These are phyloP conservation scores for Pandemis cinnamomeana DNA, from an alignment of 2,888 invertebrate species.

Conservation along the genomic window DNA sequence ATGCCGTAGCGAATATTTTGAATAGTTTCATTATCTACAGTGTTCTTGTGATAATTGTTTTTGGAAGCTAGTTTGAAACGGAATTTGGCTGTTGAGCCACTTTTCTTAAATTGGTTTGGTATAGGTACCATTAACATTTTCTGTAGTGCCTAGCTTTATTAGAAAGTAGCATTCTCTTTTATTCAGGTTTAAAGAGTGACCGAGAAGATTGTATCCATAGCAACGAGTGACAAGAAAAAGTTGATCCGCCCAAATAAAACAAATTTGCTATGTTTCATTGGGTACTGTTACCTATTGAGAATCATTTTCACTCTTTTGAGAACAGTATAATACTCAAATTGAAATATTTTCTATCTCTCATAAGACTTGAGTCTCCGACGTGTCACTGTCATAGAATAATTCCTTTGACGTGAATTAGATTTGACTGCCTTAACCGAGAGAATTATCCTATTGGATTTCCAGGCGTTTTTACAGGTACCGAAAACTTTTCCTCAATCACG, in stretches of 20 bases:
- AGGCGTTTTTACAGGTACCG: slow-evolving; percentile 20
- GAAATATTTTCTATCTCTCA: neutral
- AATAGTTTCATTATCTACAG: slow-evolving; percentile 2
- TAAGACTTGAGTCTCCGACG: neutral
- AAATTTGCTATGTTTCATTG: no score
- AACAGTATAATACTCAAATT: neutral
- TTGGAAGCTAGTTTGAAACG: neutral
- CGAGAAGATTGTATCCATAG: no score
- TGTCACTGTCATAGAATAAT: neutral
- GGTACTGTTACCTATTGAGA: neutral
- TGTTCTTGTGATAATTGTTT: neutral
- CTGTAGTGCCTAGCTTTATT: no score
- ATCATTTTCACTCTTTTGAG: neutral
- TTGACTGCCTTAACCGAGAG: neutral
- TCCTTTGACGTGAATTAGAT: neutral
- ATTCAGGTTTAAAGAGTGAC: no score
- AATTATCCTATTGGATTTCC: slow-evolving; percentile 10
- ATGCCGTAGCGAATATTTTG: slow-evolving; percentile 1
- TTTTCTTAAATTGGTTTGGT: neutral
- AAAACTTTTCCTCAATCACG: slow-evolving; percentile 33
- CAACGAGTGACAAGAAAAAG: no score
- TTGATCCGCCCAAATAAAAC: no score
- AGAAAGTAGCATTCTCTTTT: no score
- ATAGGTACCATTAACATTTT: no score
- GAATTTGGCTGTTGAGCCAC: neutral